Conservation (phyloP, 2,888 invertebrate genomes). For the Coremacera marginata region DNA sequence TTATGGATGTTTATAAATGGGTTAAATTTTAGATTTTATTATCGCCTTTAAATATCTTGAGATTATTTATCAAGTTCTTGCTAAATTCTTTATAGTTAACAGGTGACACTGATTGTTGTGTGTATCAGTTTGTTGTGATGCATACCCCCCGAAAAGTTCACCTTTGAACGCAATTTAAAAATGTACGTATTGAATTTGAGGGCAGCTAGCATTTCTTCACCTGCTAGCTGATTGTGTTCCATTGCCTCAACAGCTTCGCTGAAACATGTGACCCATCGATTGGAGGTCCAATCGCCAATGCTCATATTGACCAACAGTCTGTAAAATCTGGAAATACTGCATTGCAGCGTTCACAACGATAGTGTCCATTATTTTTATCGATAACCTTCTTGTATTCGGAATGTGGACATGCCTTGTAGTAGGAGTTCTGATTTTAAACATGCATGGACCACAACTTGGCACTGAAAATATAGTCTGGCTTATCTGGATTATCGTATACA, state of each 20-base stretch:
- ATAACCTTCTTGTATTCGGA: constrained; percentile 93
- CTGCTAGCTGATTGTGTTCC: no score
- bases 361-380: constrained; percentile 88
- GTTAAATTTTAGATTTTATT: constrained; percentile 54
- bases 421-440: constrained; percentile 83
- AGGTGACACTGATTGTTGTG: constrained; percentile 77
- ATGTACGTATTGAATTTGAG: constrained; percentile 84
- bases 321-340: constrained; percentile 87
- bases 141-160: constrained; percentile 85
- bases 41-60: constrained; percentile 76
- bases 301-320: constrained; percentile 83
- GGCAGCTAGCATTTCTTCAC: constrained; percentile 81
- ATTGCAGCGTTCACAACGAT: constrained; percentile 95
- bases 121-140: constrained; percentile 80
- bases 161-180: constrained; percentile 88
- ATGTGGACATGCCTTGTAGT: constrained; percentile 93
- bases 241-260: no score
- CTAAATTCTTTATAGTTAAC: constrained; percentile 85
- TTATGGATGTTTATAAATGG: neutral
- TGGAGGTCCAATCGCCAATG: constrained; percentile 88
- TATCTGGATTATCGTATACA: constrained; percentile 82
- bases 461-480: constrained; percentile 85
- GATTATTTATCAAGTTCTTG: constrained; percentile 77
- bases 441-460: constrained; percentile 84
- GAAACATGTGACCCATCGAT: constrained; percentile 93